These are phyloP conservation scores for Nylanderia fulva DNA, from an alignment of 1,140 invertebrate genomes.

Conservation along the genomic window DNA sequence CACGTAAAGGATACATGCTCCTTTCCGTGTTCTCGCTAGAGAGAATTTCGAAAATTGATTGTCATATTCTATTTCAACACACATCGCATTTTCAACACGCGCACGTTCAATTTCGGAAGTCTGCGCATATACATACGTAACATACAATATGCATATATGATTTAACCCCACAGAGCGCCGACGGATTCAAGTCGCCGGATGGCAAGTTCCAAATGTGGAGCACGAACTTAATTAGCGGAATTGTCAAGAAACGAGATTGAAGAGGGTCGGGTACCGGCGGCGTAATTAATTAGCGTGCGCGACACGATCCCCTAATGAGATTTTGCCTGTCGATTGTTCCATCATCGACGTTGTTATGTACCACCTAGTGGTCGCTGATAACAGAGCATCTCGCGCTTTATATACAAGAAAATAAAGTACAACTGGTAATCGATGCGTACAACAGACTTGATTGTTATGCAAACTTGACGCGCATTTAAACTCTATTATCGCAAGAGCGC, in stretches of 20 bases:
- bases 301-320: constrained; percentile 44
- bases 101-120: not conserved
- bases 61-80: not conserved
- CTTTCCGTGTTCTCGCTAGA: too few species aligned
- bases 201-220: constrained; percentile 20
- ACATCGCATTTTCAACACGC: not conserved
- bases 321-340: constrained; percentile 40
- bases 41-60: constrained; percentile 20
- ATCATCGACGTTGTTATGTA: not conserved
- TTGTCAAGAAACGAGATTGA: constrained; percentile 58
- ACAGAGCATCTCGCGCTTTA: not conserved
- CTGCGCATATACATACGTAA: not conserved
- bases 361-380: not conserved
- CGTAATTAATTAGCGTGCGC: constrained; percentile 48
- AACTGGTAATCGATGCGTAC: not conserved
- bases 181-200: constrained; percentile 24
- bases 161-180: not conserved
- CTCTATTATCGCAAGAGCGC: not conserved
- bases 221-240: constrained; percentile 50
- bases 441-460: not conserved
- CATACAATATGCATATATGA: not conserved
- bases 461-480: not conserved
- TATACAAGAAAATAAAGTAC: not conserved
- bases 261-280: not conserved
- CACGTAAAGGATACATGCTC: not conserved